Base-by-base conservation (phyloP, 2,888 invertebrate species). In the Sarcophaga carnaria region DNA sequence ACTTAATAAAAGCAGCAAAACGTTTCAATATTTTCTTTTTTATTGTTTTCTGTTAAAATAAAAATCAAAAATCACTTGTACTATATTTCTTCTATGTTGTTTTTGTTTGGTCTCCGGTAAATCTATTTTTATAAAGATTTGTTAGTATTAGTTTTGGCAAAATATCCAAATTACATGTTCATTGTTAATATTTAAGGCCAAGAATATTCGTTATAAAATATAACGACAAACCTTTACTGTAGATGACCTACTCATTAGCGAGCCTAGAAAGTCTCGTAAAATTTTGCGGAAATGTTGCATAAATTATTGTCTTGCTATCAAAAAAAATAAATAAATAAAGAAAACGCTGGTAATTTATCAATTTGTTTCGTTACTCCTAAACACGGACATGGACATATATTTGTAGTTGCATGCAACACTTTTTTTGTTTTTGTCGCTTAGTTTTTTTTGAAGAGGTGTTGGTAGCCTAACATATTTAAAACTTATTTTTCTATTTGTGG, bases 101-200 rank as follows among this genome's bases (percentile, higher is more conserved):
- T 54, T 54, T 54, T 17, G 17, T 54, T 17, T 12, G 37, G 37
- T 54, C 10, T 54, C 17, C 14, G 54, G 12, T 17, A 54, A 54
- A 54, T 14, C 54, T 14, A 54, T 54, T 54, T 54, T 54, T 17
- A 54, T 54, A 54, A 3, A 14, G 25, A 63, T 63, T 74, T 67
- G 45, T 2, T 27, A 60, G 2, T 67, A 49, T 80, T 59, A 1
- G 37, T 63, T 54, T 80, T 83, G 72, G 67, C 71, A 72, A 80
- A 86, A 79, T 76, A 80, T 83, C 71, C 25, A 76, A 78, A 84
- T 75, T 62, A 84, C 84, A 87, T 85, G 84, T 87, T 74, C 20
- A 74, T 64, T 83, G 69, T 78, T 79, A 63, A 62, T 77, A 78
- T 83, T 77, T 75, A 79, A 76, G 71, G 75, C 37, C 70, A 66